phyloP scores from a whole-genome alignment of 2,888 invertebrate species.

The Lydus trimaculatus region DNA sequence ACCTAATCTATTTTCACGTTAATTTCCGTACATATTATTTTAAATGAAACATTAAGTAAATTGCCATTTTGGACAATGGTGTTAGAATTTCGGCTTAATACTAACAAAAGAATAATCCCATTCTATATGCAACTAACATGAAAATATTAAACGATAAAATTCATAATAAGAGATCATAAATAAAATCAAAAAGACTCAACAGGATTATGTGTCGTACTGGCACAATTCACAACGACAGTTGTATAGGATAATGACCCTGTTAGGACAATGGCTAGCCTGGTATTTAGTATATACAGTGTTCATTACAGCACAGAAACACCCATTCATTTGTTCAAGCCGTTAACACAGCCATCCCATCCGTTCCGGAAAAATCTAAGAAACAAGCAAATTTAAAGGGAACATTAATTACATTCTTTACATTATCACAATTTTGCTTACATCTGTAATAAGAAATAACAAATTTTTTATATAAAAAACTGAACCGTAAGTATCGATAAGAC shows the following conservation, averaged over 20 bases:
- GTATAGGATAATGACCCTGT: slow-evolving; percentile 39
- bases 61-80: background rate
- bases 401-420: background rate
- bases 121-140: slow-evolving; percentile 14
- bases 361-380: background rate
- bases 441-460: background rate
- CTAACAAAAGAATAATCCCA: slow-evolving; percentile 21
- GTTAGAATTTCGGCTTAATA: slow-evolving; percentile 17
- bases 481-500: background rate
- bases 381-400: background rate
- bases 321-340: background rate
- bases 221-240: slow-evolving; percentile 31
- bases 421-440: background rate
- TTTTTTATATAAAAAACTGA: background rate
- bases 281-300: background rate
- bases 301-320: background rate
- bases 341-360: background rate
- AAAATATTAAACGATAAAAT: slow-evolving; percentile 16
- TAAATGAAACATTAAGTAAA: slow-evolving; percentile 11
- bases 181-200: slow-evolving; percentile 31
- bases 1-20: background rate
- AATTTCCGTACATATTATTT: background rate
- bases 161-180: slow-evolving; percentile 24
- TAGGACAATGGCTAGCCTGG: slow-evolving; percentile 41
- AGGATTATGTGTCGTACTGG: slow-evolving; percentile 27